Evolutionary conservation across 2,888 invertebrate genomes (phyloP).

Genomic region (Lithophane socia): DNA sequence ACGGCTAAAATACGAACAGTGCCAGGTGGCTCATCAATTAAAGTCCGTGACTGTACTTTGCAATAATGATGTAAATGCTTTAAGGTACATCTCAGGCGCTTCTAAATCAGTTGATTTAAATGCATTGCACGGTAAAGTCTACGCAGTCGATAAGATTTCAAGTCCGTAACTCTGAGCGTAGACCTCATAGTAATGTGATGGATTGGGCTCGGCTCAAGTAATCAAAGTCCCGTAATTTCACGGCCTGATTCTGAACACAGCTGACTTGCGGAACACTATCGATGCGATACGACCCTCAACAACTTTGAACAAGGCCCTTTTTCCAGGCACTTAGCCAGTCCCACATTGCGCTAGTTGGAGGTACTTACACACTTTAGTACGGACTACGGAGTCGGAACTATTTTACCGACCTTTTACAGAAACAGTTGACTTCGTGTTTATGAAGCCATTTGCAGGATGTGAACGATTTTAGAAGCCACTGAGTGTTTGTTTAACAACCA

Average conservation of each 20-base stretch:
- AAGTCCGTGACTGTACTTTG: background rate
- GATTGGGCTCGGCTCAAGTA: conserved; percentile 37
- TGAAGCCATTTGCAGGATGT: conserved; percentile 45
- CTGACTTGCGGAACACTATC: conserved; percentile 41
- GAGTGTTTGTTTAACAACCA: conserved; percentile 48
- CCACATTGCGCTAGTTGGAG: conserved; percentile 54
- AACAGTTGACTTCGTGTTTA: conserved; percentile 49
- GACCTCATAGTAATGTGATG: conserved; percentile 39
- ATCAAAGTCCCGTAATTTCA: conserved; percentile 47
- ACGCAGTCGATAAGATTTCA: conserved; percentile 32
- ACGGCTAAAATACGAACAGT: too few relatives aligned
- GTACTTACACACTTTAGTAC: conserved; percentile 45
- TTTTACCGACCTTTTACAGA: conserved; percentile 44
- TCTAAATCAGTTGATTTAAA: conserved; percentile 50
- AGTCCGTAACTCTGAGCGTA: conserved; percentile 9
- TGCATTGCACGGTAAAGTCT: conserved; percentile 41
- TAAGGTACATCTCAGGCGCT: conserved; percentile 13
- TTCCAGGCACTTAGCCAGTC: conserved; percentile 59
- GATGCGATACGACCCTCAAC: conserved; percentile 48
- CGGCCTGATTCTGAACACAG: conserved; percentile 51
- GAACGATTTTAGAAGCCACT: conserved; percentile 41
- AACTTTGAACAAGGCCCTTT: conserved; percentile 51
- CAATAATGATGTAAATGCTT: conserved; percentile 38
- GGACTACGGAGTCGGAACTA: conserved; percentile 14
- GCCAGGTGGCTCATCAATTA: too few relatives aligned